Evolutionary conservation across 2,888 invertebrate genomes (phyloP).

Genomic region (Tipula lateralis): DNA sequence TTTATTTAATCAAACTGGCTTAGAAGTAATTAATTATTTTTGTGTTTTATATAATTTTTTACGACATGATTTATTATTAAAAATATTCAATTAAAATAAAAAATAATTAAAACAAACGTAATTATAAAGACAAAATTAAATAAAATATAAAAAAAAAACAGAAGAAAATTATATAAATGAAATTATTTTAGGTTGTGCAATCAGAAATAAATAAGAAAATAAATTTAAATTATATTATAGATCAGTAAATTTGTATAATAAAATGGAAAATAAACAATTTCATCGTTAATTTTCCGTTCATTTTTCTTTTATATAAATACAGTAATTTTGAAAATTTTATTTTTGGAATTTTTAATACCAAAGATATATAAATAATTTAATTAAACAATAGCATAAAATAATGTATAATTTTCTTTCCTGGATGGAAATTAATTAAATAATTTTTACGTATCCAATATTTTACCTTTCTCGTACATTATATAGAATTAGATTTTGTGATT

Average conservation of each 20-base stretch:
- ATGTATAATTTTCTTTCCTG: neutral
- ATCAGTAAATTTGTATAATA: neutral
- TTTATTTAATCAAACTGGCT: neutral
- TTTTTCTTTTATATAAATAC: neutral
- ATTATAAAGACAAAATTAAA: neutral
- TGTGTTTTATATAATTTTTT: too few relatives aligned
- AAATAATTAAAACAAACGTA: neutral
- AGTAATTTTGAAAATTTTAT: neutral
- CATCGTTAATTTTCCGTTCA: neutral
- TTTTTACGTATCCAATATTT: too few relatives aligned
- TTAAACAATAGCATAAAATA: neutral
- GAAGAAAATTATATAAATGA: conserved; percentile 12
- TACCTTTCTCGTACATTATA: neutral
- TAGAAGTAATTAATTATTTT: too few relatives aligned
- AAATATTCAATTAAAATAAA: neutral
- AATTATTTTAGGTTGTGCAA: conserved; percentile 28
- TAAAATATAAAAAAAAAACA: neutral
- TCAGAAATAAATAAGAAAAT: conserved; percentile 3
- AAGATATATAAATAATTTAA: neutral
- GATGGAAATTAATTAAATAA: neutral
- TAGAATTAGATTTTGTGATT: neutral
- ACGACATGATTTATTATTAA: neutral
- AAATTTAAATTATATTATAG: neutral
- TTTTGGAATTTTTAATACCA: neutral
- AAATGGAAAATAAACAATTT: neutral